Base-by-base conservation (phyloP, 2,888 invertebrate genomes). In the Acronicta leporina region DNA sequence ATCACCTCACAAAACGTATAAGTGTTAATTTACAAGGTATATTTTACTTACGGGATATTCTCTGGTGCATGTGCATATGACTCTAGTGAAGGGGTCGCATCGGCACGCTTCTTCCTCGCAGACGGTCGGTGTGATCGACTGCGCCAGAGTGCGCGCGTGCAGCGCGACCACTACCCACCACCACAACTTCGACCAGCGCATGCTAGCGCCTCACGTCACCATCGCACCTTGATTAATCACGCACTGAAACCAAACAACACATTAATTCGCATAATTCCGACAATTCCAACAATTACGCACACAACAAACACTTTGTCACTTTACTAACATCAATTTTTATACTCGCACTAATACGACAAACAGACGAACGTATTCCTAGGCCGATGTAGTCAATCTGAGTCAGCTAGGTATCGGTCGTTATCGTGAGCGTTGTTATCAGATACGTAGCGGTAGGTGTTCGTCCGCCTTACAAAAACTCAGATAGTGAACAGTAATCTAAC, bases 21-120 rank as follows among this genome's bases (percentile, higher is more conserved):
- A 7, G 10, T 11, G 45, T 40, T 20, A 30, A 20, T 9, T 9
- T 27, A 16, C 9, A 25, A 20, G 6, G 15, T 38, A 11, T 50
- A 44, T 44, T 27, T 14, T 71, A 85, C 86, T 62, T 87, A 95
- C 95, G 83, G 92, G 87, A 67, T 88, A 85, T 42, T 91, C 89
- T 62, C 83, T 86, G 60, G 94, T 94, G 87, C 96, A 96, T 80
- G 92, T 92, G 87, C 96, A 96, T 81, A 94, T 94, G 73, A 96
- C 92, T 66, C 95, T 90, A 40, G 95, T 95, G 81, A 95, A 95
- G 44, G 93, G 85, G 83, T 96, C 95, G 85, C 96, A 96, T 62
- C 87, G 91, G 81, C 96, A 96, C 47, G 93, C 92, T 46, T 94
- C 90, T 73, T 95, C 94, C 69, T 95, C 89, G 86, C 96, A 96